Percentiles rank a stretch among this genome's conserved stretches.
phyloP scores from a whole-genome alignment of 2,797 vertebrate species.

The Numenius phaeopus region DNA sequence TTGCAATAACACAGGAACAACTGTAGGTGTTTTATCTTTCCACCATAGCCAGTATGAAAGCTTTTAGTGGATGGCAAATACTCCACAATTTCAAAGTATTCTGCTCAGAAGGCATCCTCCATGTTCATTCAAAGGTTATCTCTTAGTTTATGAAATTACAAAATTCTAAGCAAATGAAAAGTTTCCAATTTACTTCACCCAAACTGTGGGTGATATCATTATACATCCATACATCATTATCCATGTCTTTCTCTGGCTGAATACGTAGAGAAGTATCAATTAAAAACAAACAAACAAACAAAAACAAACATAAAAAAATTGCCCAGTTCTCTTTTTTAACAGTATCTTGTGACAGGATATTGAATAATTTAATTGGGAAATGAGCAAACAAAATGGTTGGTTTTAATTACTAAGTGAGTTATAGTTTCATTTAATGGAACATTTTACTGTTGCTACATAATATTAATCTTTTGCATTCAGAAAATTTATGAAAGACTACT shows the following conservation, averaged over 20 bases:
- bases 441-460: not conserved
- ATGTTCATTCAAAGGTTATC: not conserved
- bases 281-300: not conserved
- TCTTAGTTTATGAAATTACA: not conserved
- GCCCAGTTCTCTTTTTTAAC: not conserved
- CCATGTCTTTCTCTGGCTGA: not conserved
- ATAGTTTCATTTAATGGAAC: not conserved
- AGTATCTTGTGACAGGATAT: not conserved
- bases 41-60: not conserved
- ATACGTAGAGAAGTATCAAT: not conserved
- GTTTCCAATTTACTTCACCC: not conserved
- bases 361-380: not conserved
- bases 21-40: not conserved
- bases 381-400: rapidly evolving
- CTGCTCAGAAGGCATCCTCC: not conserved
- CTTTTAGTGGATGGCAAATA: not conserved
- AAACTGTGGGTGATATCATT: not conserved
- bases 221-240: not conserved
- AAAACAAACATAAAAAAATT: not conserved
- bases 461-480: not conserved
- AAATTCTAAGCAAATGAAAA: not conserved
- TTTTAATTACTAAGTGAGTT: not conserved
- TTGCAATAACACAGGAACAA: not conserved
- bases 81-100: not conserved
- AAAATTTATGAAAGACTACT: not conserved